Evolutionary conservation across 2,113 vertebrate species (phyloP).

Genomic region (Muntiacus reevesi): DNA sequence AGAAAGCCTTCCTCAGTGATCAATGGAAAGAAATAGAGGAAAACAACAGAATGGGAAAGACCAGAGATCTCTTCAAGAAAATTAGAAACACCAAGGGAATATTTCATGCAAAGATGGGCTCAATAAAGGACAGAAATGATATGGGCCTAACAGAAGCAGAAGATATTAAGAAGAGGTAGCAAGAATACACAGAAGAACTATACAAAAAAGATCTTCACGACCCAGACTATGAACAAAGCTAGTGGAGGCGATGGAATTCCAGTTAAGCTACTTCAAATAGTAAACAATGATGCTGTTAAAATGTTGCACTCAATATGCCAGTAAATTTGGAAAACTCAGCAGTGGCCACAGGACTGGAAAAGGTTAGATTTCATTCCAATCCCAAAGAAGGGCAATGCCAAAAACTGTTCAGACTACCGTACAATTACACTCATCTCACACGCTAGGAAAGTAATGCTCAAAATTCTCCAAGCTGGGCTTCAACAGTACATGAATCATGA

Average conservation of each 20-base stretch:
- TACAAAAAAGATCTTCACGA: not conserved
- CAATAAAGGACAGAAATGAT: not conserved
- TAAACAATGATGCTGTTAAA: not conserved
- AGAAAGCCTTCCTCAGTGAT: not conserved
- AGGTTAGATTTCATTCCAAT: not conserved
- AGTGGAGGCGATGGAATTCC: not conserved
- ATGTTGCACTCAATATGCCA: rapidly evolving
- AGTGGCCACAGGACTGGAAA: not conserved
- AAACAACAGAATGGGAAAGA: not conserved
- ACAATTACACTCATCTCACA: not conserved
- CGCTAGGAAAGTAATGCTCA: not conserved
- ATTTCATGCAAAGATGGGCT: not conserved
- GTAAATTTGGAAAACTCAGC: not conserved
- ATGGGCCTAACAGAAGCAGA: not conserved
- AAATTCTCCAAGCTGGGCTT: not conserved
- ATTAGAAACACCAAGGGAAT: not conserved
- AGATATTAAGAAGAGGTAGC: not conserved
- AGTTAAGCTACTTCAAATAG: not conserved
- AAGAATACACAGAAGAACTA: not conserved
- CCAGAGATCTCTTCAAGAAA: not conserved
- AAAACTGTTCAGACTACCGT: rapidly evolving
- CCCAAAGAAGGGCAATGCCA: not conserved
- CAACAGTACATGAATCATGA: not conserved
- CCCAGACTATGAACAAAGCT: not conserved
- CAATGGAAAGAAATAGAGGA: not conserved